Evolutionary conservation across 1,140 invertebrate species (phyloP).

Genomic region (Pantala flavescens): DNA sequence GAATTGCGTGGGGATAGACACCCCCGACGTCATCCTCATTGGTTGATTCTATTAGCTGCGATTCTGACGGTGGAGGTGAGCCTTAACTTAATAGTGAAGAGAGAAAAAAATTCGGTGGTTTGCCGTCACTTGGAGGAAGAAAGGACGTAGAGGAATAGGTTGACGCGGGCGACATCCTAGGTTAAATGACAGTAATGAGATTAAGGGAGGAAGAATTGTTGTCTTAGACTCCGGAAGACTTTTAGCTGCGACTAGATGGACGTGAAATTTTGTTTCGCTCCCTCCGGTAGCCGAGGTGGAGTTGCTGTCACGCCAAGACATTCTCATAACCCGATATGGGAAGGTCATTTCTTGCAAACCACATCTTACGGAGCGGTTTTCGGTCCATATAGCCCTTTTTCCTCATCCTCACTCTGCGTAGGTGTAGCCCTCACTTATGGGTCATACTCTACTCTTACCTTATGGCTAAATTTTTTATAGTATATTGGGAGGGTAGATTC

Average conservation of each 20-base stretch:
- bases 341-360: background rate
- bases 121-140: background rate
- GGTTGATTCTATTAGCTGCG: background rate
- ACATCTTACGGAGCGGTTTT: background rate
- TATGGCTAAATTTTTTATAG: no score
- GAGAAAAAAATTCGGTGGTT: background rate
- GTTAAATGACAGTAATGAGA: background rate
- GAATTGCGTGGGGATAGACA: background rate
- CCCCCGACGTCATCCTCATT: background rate
- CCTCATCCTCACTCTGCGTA: background rate
- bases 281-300: background rate
- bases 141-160: background rate
- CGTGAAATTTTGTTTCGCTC: background rate
- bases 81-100: background rate
- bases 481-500: no score
- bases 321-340: background rate
- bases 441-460: no score
- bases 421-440: background rate
- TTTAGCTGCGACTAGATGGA: background rate
- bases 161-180: background rate
- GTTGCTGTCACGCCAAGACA: background rate
- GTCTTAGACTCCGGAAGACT: background rate
- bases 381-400: background rate
- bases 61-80: background rate
- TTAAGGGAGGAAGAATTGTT: background rate